Conservation (phyloP, 1,140 invertebrate species). For the Papilio polytes region DNA sequence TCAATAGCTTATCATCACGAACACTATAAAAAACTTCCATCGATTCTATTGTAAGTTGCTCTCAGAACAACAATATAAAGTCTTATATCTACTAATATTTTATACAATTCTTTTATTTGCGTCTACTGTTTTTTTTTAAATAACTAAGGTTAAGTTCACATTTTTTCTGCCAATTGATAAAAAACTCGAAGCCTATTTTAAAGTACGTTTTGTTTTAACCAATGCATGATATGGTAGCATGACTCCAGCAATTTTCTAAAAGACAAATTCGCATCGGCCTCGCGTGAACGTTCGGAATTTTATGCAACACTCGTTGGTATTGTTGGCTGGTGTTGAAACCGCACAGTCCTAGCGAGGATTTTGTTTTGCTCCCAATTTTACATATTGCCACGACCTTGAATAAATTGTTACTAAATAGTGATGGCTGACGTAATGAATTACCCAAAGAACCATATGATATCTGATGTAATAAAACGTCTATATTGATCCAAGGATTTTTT, state of each 20-base stretch:
- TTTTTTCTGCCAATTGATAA: background rate
- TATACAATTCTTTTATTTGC: background rate
- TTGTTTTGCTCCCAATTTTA: constrained; percentile 43
- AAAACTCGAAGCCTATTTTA: background rate
- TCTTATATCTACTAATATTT: background rate
- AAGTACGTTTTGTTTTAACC: background rate
- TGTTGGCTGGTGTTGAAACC: constrained; percentile 45
- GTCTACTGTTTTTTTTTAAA: background rate
- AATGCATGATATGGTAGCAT: background rate
- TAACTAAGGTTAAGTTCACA: background rate
- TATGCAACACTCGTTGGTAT: constrained; percentile 47
- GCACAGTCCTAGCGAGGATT: constrained; percentile 40
- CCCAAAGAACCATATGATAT: background rate
- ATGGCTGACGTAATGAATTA: background rate
- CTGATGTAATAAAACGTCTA: background rate
- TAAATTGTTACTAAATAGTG: background rate
- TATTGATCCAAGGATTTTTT: background rate
- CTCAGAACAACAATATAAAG: background rate
- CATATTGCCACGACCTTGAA: constrained; percentile 18
- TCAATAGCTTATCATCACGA: constrained; percentile 57
- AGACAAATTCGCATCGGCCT: constrained; percentile 49
- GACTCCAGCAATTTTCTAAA: constrained; percentile 42
- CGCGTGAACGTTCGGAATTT: constrained; percentile 47
- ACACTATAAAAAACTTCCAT: constrained; percentile 48
- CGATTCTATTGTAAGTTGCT: background rate